A percentile compares a stretch with the other conserved stretches of the same genome.
These are phyloP conservation scores for Pyrrhia umbra DNA, from an alignment of 2,888 invertebrate genomes.

Conservation along the genomic window DNA sequence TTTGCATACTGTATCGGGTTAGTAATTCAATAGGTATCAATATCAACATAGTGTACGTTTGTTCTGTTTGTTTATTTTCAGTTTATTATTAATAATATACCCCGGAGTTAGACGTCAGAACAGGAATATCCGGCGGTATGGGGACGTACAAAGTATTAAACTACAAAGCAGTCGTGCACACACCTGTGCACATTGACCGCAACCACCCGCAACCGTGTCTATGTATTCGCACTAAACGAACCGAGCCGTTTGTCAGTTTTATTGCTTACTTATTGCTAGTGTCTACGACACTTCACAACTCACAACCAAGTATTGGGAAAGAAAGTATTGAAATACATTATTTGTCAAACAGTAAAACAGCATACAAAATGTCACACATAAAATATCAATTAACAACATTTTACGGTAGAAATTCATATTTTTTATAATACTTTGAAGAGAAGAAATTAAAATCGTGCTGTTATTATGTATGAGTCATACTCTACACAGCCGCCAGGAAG, in stretches of 20 bases:
- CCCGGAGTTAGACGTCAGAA: conserved; percentile 18
- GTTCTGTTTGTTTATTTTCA: conserved; percentile 18
- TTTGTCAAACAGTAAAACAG: no score
- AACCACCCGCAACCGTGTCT: no score
- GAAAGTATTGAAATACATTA: neutral
- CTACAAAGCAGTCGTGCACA: conserved; percentile 16
- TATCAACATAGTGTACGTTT: conserved; percentile 2
- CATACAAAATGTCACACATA: no score
- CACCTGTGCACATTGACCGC: conserved; percentile 55
- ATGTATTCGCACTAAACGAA: conserved; percentile 36
- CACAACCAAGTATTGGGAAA: neutral
- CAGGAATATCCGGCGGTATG: conserved; percentile 25
- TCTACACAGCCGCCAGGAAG: conserved; percentile 60
- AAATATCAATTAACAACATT: no score
- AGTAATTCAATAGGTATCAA: conserved; percentile 18
- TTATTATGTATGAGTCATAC: conserved; percentile 65
- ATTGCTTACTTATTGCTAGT: neutral
- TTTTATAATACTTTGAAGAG: conserved; percentile 6
- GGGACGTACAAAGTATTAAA: conserved; percentile 3
- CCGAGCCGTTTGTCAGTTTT: conserved; percentile 33
- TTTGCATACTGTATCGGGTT: conserved; percentile 3
- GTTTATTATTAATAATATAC: conserved; percentile 21
- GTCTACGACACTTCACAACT: neutral
- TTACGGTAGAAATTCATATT: neutral
- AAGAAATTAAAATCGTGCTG: conserved; percentile 28